Conservation (phyloP, 1,140 invertebrate species). For the Pseudomyrmex concolor region DNA sequence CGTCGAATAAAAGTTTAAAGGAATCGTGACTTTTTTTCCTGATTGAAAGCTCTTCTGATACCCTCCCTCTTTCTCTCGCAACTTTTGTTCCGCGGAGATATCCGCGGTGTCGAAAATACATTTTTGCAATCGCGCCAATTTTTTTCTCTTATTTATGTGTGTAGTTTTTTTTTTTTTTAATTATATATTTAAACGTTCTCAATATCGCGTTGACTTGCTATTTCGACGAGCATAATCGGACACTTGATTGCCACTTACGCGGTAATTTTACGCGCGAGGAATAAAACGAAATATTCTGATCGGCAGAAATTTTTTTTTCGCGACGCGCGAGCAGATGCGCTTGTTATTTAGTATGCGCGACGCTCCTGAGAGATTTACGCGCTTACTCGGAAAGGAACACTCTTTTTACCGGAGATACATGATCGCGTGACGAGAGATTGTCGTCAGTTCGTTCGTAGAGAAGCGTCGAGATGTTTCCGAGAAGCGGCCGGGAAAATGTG, state of each 20-base stretch:
- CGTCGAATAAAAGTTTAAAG: neutral
- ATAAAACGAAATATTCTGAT: conserved; percentile 23
- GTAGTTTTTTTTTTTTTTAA: neutral
- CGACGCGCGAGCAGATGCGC: neutral
- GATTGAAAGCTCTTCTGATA: neutral
- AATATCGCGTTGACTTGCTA: neutral
- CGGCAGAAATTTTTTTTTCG: neutral
- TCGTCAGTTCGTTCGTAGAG: conserved; percentile 25
- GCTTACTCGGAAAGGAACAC: neutral
- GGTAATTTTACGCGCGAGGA: too few species aligned
- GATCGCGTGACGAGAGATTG: neutral
- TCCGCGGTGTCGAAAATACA: neutral
- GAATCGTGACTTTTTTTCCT: neutral
- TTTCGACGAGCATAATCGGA: neutral
- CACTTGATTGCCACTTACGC: too few species aligned
- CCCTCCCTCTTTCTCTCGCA: neutral
- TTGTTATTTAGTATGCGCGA: too few species aligned
- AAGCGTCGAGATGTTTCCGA: conserved; percentile 60
- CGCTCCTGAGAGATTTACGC: neutral
- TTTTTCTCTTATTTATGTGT: neutral
- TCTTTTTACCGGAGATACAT: neutral
- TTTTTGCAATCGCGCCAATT: neutral
- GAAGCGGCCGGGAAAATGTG: conserved; percentile 44
- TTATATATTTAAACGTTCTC: neutral
- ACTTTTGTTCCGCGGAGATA: neutral